Evolutionary conservation across 2,113 vertebrate species (phyloP), one percentile per base, ranked within the genome.

Genomic region (Ceyx cyanopectus): DNA sequence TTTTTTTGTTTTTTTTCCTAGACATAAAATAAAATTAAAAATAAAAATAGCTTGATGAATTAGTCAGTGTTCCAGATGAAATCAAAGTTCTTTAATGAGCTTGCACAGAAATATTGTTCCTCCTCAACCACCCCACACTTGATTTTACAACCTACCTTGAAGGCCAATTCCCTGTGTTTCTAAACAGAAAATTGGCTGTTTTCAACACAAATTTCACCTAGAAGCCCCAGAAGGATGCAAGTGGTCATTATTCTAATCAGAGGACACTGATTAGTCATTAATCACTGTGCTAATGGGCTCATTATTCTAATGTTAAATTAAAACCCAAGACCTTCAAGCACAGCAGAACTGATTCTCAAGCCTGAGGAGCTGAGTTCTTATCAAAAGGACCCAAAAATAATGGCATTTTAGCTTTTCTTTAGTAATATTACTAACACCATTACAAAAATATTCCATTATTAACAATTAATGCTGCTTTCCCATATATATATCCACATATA

Each of bases 141-240:
- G 63, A 34, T 65, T 50, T 81, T 46, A 81, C n/a, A 84, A 6
- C 27, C 62, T 34, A 32, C 66, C 83, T 86, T 80, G 24, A 91
- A 67, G 54, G 80, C 34, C 80, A 78, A 16, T 37, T 63, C 27
- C 40, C 10, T 29, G 1, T 6, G 1, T 72, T 84, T 87, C 79
- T 61, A 10, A 76, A 56, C 68, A 92, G n/a, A 61, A 89, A 60
- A 92, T 23, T 57, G 83, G 30, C 89, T 90, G 58, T 54, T 89
- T 87, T 89, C 76, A 54, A 89, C 73, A 41, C 10, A 81, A 95
- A 78, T 61, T 65, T 58, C 19, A 17, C 79, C 87, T 34, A 65
- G 69, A 83, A 94, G 68, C 87, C 83, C 87, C 37, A 66, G 60
- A 21, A 95, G 87, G 78, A 92, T 91, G 73, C 30, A 82, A 86